Evolutionary conservation across 2,113 vertebrate genomes (phyloP), one percentile per base, ranked within the genome.

Genomic region (Cygnus atratus): DNA sequence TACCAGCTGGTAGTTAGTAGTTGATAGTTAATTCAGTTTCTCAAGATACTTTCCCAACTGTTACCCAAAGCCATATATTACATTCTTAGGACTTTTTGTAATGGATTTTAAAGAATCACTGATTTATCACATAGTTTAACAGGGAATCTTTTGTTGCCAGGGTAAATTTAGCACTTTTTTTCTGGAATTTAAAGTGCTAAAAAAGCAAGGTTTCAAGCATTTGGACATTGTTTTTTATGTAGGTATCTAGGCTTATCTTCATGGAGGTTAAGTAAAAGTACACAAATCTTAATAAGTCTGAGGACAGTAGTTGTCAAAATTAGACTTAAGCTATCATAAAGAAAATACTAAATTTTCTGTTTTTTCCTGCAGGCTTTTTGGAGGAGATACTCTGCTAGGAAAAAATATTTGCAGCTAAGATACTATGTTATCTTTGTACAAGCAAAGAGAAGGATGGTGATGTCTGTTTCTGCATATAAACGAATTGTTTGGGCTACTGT

Each of bases 371-470:
- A 99, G 99, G 97, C 97, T 67, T 95, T 92, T 6, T 99, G 99
- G 99, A 99, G 98, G 95, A 97, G 96, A 89, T 98, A 98, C 67
- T 97, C 72, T 8, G 73, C 96, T 67, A 96, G 96, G 88, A 98
- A 95, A 87, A 87, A 80, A 72, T 99, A 98, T 90, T 97, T 98
- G n/a, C 91, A 88, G 37, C 87, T 99, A 58, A 98, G 95, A 87
- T 87, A 97, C 87, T 96, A 96, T 55, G 90, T 98, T 50, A 39
- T 98, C 70, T 80, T 98, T 75, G 67, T 98, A 43, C 99, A 99
- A 93, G 98, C 98, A 39, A 97, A 97, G 55, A 98, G 98, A 97
- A 97, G 98, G 80, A 99, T 98, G 98, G 97, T 96, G 79, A 97
- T 97, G 58, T 98, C 98, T 17, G 92, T 96, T 26, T 33, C 93